These are phyloP conservation scores for Ceuthmochares aereus DNA, from an alignment of 2,113 vertebrate genomes.

Conservation along the genomic window DNA sequence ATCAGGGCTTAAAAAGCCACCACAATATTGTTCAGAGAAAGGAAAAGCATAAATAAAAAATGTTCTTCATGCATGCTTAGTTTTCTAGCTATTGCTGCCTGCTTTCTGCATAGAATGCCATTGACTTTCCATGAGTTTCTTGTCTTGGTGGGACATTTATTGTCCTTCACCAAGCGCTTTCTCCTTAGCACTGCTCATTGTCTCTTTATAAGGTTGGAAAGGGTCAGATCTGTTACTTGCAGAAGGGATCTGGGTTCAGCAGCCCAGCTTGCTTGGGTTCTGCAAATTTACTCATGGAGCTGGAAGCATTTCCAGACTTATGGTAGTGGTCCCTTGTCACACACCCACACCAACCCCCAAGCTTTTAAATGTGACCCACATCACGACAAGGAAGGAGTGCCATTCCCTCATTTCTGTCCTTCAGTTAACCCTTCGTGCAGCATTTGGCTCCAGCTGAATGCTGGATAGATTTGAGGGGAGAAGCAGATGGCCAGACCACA, in stretches of 20 bases:
- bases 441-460: rapidly evolving
- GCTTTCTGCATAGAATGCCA: not conserved
- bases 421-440: not conserved
- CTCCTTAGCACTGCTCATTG: rapidly evolving
- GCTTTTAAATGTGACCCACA: not conserved
- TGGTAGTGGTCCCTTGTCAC: not conserved
- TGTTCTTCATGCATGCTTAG: not conserved
- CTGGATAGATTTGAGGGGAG: not conserved
- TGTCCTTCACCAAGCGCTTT: not conserved
- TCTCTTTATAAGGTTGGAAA: not conserved
- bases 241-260: not conserved
- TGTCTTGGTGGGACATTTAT: not conserved
- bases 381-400: rapidly evolving
- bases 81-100: not conserved
- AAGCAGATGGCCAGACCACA: not conserved
- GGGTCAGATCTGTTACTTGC: not conserved
- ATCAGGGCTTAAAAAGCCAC: not conserved
- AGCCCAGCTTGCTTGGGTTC: not conserved
- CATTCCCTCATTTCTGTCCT: not conserved
- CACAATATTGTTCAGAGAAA: not conserved
- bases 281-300: not conserved
- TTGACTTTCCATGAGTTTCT: not conserved
- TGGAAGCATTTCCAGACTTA: not conserved
- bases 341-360: rapidly evolving
- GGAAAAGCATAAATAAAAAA: not conserved